These are phyloP conservation scores for Hylomyscus alleni DNA, from an alignment of 2,797 vertebrate species.

Conservation along the genomic window DNA sequence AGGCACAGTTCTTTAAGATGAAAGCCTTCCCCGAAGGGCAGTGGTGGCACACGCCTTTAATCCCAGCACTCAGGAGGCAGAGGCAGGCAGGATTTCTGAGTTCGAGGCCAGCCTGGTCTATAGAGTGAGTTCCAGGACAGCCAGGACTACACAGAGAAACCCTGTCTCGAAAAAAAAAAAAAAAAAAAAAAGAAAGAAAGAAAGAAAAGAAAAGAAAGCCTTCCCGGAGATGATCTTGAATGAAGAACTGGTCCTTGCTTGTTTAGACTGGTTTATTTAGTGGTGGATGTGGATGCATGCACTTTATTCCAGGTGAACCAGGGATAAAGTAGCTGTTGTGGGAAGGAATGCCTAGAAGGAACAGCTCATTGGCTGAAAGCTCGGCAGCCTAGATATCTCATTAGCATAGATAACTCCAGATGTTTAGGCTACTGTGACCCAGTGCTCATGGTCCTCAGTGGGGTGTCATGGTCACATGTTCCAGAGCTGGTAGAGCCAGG, in stretches of 20 bases:
- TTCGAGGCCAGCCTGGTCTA: too few relatives aligned
- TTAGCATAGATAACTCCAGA: neutral
- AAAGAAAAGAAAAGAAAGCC: too few relatives aligned
- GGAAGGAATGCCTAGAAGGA: neutral
- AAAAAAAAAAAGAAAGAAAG: too few relatives aligned
- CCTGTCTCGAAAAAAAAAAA: too few relatives aligned
- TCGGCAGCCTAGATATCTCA: neutral
- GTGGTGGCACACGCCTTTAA: too few relatives aligned
- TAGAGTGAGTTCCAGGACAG: too few relatives aligned
- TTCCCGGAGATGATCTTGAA: neutral
- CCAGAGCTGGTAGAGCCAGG: neutral
- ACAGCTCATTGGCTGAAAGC: neutral
- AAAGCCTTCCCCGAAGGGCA: too few relatives aligned
- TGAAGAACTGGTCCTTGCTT: neutral
- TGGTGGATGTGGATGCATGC: neutral
- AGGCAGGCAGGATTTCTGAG: too few relatives aligned
- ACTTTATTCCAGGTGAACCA: neutral
- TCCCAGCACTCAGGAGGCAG: too few relatives aligned
- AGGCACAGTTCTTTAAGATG: too few relatives aligned
- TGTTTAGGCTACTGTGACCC: neutral
- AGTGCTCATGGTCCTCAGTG: neutral
- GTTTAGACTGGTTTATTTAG: neutral
- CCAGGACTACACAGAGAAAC: too few relatives aligned
- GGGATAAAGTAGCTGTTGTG: neutral
- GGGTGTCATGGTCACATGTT: neutral